Percentiles rank a stretch among this genome's conserved stretches.
phyloP scores from a whole-genome alignment of 2,797 vertebrate genomes.

The Forpus xanthops region DNA sequence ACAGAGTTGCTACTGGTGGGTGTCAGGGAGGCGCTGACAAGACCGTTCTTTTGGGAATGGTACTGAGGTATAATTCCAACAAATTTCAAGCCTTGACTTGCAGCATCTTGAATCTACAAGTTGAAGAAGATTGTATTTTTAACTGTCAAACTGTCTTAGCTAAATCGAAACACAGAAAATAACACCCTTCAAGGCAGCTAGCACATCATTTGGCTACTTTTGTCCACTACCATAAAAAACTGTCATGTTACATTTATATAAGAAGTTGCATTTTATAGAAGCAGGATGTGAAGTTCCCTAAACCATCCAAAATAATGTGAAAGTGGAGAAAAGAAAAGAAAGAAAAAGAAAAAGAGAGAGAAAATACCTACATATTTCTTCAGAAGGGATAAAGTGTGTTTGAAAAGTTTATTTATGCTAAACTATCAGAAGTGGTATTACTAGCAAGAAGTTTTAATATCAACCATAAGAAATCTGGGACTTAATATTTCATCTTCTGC shows the following conservation, averaged over 20 bases:
- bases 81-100: slow-evolving; percentile 91
- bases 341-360: neutral
- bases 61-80: slow-evolving; percentile 91
- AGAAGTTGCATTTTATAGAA: neutral
- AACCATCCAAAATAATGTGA: neutral
- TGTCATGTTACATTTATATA: neutral
- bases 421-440: neutral
- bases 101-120: slow-evolving; percentile 93
- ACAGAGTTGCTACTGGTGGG: slow-evolving; percentile 56
- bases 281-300: neutral
- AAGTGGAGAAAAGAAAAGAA: neutral
- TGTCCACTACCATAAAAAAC: slow-evolving; percentile 35
- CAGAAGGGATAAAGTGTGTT: neutral
- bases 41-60: slow-evolving; percentile 67
- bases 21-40: slow-evolving; percentile 12
- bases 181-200: slow-evolving; percentile 27
- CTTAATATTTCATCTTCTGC: neutral
- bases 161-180: slow-evolving; percentile 59
- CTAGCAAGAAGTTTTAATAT: neutral
- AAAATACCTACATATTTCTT: neutral
- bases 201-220: slow-evolving; percentile 30
- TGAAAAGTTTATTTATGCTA: neutral
- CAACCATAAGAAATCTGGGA: neutral
- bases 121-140: slow-evolving; percentile 67
- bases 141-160: slow-evolving; percentile 56